Base-by-base conservation (phyloP, 2,113 vertebrate species). In the Lepisosteus osseus region DNA sequence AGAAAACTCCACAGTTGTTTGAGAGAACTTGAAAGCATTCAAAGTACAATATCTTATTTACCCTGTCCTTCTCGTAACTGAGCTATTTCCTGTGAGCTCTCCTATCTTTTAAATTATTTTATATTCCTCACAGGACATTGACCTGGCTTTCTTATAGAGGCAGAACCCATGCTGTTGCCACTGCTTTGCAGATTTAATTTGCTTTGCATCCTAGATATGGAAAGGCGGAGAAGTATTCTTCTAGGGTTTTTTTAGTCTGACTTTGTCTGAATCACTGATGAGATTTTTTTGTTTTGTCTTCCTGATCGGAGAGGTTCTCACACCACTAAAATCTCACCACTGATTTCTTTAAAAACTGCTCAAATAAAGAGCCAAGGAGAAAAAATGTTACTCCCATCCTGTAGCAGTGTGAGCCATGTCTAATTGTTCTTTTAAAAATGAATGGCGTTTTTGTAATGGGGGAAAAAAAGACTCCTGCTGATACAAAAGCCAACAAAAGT, bases 371-470 rank as follows among this genome's bases (percentile, higher is more conserved):
- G 59, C 76, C 79, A 6, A 72, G 12, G 72, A 69, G 78, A 80
- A 80, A 78, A 80, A 71, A 75, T 75, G 72, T 40, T 74, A 80
- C 80, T 77, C 71, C 69, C 82, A 71, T 84, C 84, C 79, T 88
- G 89, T 85, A 84, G 75, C 74, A 75, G 72, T 43, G 77, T 78
- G 68, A 80, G 74, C 86, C 87, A 84, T 91, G 83, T 88, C 89
- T 89, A 91, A 91, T 90, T 87, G 83, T 82, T 83, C 69, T 71
- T 74, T 84, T 74, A 85, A 80, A 86, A 89, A 87, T 90, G 87
- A 90, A 89, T 76, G 75, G 83, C 41, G 76, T 83, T 87, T 88
- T 84, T 88, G 82, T 86, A 72, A 71, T 45, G 57, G 70, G 54
- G 61, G 78, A 80, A 84, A 84, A 77, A 82, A 72, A 78, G 82